These are phyloP conservation scores for Amaurobius ferox DNA, from an alignment of 2,888 invertebrate genomes.

Conservation along the genomic window DNA sequence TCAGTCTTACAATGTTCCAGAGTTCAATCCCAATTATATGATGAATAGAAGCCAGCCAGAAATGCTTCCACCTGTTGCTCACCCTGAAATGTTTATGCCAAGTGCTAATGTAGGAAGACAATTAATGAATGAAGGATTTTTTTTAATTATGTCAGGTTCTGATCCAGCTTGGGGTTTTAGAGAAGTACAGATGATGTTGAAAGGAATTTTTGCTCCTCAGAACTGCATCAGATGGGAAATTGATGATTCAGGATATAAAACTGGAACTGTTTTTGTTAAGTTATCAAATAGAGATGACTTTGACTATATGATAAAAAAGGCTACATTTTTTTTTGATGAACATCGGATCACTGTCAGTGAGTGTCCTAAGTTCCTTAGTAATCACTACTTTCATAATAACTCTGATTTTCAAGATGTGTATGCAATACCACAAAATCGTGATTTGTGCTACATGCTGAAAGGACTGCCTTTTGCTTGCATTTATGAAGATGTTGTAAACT, in stretches of 20 bases:
- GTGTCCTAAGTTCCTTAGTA: constrained; percentile 25
- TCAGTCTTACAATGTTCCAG: neutral
- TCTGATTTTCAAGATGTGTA: neutral
- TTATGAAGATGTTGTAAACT: constrained; percentile 88
- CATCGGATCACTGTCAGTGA: neutral
- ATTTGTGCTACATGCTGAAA: constrained; percentile 78
- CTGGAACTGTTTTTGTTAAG: constrained; percentile 35
- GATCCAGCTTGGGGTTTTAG: constrained; percentile 17
- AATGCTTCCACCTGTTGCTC: no score
- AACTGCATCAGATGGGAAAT: constrained; percentile 24
- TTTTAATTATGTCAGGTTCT: constrained; percentile 33
- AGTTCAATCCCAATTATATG: neutral
- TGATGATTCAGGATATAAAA: constrained; percentile 30
- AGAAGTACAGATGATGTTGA: constrained; percentile 40
- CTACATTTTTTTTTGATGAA: constrained; percentile 1
- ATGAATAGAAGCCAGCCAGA: no score
- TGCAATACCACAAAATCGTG: neutral
- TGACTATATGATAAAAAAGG: constrained; percentile 6
- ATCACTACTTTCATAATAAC: constrained; percentile 29
- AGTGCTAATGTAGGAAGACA: no score
- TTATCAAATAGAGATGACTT: constrained; percentile 41
- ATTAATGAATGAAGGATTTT: neutral
- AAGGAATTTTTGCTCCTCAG: constrained; percentile 34
- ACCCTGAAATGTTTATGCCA: no score
- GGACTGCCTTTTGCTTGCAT: constrained; percentile 86